A percentile compares a stretch with the other conserved stretches of the same genome.
These are phyloP conservation scores for Stomatorhinus ivindoensis DNA, from an alignment of 2,113 vertebrate genomes.

Conservation along the genomic window DNA sequence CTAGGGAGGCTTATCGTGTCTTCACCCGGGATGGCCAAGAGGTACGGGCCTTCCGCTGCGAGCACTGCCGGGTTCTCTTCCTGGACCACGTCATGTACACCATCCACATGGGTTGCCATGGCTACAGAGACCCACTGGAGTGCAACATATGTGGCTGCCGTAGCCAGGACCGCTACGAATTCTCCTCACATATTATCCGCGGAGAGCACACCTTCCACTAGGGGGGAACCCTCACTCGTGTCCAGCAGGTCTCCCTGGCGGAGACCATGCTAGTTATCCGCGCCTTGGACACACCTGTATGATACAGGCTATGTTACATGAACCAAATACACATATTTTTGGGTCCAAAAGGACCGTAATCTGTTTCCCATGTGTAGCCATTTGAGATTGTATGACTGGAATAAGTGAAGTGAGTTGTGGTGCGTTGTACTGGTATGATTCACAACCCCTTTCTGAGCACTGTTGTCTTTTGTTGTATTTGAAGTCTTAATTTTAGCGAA, in stretches of 20 bases:
- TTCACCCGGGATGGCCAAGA: slow-evolving; percentile 88
- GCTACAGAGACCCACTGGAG: slow-evolving; percentile 96
- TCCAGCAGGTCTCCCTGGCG: not conserved
- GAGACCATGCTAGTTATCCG: not conserved
- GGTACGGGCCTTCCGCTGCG: slow-evolving; percentile 88
- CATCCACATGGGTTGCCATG: slow-evolving; percentile 99
- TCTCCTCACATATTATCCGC: slow-evolving; percentile 96
- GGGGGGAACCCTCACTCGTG: slow-evolving; percentile 24
- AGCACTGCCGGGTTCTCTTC: slow-evolving; percentile 95
- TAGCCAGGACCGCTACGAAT: slow-evolving; percentile 98
- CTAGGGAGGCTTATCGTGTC: slow-evolving; percentile 82
- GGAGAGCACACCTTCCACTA: slow-evolving; percentile 96
- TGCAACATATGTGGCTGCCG: slow-evolving; percentile 98
- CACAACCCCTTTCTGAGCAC: not conserved
- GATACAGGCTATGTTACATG: not conserved
- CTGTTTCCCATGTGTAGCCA: not conserved
- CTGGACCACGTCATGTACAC: slow-evolving; percentile 99
- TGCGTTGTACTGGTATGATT: not conserved
- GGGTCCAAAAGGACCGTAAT: not conserved
- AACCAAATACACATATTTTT: not conserved
- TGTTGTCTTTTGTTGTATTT: not conserved
- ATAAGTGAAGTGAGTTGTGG: not conserved
- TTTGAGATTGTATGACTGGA: not conserved
- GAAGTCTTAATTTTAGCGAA: slow-evolving; percentile 5
- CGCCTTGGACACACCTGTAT: not conserved